These are phyloP conservation scores for Clarias gariepinus DNA, from an alignment of 2,113 vertebrate genomes.

Conservation along the genomic window DNA sequence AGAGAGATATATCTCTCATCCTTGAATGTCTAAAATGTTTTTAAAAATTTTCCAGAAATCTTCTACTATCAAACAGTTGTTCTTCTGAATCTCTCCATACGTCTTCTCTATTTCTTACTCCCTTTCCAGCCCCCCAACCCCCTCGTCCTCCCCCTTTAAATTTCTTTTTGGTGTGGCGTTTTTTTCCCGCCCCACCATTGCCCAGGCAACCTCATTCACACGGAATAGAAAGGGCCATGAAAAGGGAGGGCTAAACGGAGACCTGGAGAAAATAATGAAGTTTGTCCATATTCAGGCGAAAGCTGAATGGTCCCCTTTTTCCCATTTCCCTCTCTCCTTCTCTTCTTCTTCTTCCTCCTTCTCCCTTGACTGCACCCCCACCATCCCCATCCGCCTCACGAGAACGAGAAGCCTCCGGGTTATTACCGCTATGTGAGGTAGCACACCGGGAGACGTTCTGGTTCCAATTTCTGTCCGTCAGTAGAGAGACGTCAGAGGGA, in stretches of 20 bases:
- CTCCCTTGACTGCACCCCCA: constrained; percentile 52
- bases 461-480: constrained; percentile 74
- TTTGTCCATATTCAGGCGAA: constrained; percentile 81
- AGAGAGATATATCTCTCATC: constrained; percentile 44
- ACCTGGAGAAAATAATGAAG: constrained; percentile 78
- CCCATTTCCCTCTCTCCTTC: constrained; percentile 64
- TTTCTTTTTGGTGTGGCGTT: constrained; percentile 67
- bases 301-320: constrained; percentile 73
- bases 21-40: constrained; percentile 19
- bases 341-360: constrained; percentile 60
- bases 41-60: neutral
- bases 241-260: constrained; percentile 75
- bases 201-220: constrained; percentile 81
- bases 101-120: constrained; percentile 21
- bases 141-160: constrained; percentile 45
- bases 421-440: constrained; percentile 62
- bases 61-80: constrained; percentile 48
- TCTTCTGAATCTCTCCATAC: constrained; percentile 5
- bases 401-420: constrained; percentile 48
- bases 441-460: constrained; percentile 66
- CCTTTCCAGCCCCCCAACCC: constrained; percentile 55
- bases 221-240: constrained; percentile 76
- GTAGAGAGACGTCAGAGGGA: constrained; percentile 59
- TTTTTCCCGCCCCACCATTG: constrained; percentile 76
- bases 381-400: neutral